Percentiles rank a stretch among this genome's conserved stretches.
These are phyloP conservation scores for Lepilemur ruficaudatus DNA, from an alignment of 2,797 vertebrate species.

Conservation along the genomic window DNA sequence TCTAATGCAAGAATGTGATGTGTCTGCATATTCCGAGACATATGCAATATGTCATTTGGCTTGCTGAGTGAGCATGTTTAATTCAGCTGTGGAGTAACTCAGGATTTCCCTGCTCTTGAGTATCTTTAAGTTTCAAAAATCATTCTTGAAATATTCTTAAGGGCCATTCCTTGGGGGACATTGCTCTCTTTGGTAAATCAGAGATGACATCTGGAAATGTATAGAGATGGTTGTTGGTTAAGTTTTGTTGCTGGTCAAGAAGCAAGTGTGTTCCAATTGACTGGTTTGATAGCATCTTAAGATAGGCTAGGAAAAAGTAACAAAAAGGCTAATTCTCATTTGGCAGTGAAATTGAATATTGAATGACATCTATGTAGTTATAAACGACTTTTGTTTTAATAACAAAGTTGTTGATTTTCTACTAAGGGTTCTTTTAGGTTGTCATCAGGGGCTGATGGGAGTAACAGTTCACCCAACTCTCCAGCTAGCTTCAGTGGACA, in stretches of 20 bases:
- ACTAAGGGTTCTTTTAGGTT: constrained; percentile 87
- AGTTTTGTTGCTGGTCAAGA: neutral
- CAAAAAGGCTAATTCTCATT: constrained; percentile 30
- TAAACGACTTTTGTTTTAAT: constrained; percentile 83
- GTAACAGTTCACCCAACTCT: constrained; percentile 85
- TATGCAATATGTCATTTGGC: constrained; percentile 26
- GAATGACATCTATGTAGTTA: constrained; percentile 72
- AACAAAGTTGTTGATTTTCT: constrained; percentile 87
- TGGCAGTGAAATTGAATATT: constrained; percentile 64
- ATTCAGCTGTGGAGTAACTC: constrained; percentile 31
- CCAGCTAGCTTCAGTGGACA: constrained; percentile 87
- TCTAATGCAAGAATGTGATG: neutral
- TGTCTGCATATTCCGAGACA: constrained; percentile 37
- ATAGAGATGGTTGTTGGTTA: neutral
- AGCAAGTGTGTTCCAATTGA: neutral
- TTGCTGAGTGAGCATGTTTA: constrained; percentile 60
- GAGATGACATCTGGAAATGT: neutral
- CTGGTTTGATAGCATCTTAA: neutral
- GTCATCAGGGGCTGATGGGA: constrained; percentile 88
- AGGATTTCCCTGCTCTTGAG: constrained; percentile 16
- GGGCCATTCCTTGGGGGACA: neutral
- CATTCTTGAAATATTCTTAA: constrained; percentile 50
- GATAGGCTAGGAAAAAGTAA: neutral
- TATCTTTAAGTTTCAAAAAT: constrained; percentile 58
- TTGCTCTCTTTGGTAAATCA: constrained; percentile 38